Percentiles rank a stretch among this genome's conserved stretches.
These are phyloP conservation scores for Orycteropus afer DNA, from an alignment of 2,113 vertebrate species.

Conservation along the genomic window DNA sequence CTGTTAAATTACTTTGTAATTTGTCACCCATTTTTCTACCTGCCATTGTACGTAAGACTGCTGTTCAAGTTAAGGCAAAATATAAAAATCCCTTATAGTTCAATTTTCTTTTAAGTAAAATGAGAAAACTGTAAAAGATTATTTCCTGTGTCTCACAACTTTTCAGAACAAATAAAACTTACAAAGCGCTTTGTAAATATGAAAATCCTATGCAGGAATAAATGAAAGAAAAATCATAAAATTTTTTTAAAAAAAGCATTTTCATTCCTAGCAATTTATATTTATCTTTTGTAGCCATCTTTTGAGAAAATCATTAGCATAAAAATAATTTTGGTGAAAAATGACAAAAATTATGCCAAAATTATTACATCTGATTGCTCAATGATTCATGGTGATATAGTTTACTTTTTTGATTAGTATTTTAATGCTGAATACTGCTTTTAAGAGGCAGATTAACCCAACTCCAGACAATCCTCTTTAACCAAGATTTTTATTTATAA, in stretches of 20 bases:
- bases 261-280: neutral
- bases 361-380: neutral
- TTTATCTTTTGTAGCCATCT: neutral
- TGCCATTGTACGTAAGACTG: neutral
- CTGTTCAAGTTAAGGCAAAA: conserved; percentile 30
- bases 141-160: neutral
- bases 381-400: neutral
- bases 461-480: neutral
- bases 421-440: conserved; percentile 9
- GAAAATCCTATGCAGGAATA: conserved; percentile 10
- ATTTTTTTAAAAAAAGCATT: neutral
- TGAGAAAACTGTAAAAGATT: conserved; percentile 43
- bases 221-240: conserved; percentile 51
- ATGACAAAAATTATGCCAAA: conserved; percentile 12
- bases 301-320: conserved; percentile 50
- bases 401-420: conserved; percentile 27
- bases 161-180: conserved; percentile 63
- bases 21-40: neutral
- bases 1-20: conserved; percentile 48
- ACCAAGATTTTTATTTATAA: conserved; percentile 19
- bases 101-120: conserved; percentile 60
- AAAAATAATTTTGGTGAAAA: conserved; percentile 57
- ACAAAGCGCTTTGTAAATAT: conserved; percentile 51
- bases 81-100: conserved; percentile 2
- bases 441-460: neutral